These are phyloP conservation scores for Tribolium madens DNA, from an alignment of 1,140 invertebrate species.

Conservation along the genomic window DNA sequence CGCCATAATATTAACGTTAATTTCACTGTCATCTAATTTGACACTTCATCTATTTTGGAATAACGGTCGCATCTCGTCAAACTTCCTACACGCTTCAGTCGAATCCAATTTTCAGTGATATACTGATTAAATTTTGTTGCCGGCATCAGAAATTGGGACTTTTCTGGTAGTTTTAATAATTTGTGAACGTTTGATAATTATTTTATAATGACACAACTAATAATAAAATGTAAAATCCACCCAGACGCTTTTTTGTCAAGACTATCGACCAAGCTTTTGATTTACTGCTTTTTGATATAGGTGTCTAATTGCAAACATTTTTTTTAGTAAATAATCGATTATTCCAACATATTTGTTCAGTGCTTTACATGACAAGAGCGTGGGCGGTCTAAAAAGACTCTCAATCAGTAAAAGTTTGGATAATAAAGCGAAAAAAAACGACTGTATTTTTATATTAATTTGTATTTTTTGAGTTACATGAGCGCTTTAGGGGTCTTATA, in stretches of 20 bases:
- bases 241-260: not conserved
- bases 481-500: too few relatives aligned
- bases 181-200: not conserved
- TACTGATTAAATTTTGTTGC: constrained; percentile 7
- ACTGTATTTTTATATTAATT: too few relatives aligned
- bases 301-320: not conserved
- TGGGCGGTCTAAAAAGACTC: too few relatives aligned
- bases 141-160: not conserved
- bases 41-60: constrained; percentile 25
- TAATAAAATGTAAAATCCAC: not conserved
- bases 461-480: too few relatives aligned
- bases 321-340: not conserved
- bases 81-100: not conserved
- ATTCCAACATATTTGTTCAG: not conserved
- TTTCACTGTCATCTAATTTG: constrained; percentile 29
- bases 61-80: constrained; percentile 15
- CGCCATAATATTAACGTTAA: constrained; percentile 28
- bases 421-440: too few relatives aligned
- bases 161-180: not conserved
- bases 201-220: not conserved
- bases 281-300: not conserved
- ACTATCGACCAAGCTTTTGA: not conserved
- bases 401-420: too few relatives aligned
- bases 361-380: too few relatives aligned
- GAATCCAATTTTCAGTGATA: constrained; percentile 30